A percentile compares a stretch with the other conserved stretches of the same genome.
These are phyloP conservation scores for Antheraea yamamai DNA, from an alignment of 2,888 invertebrate species.

Conservation along the genomic window DNA sequence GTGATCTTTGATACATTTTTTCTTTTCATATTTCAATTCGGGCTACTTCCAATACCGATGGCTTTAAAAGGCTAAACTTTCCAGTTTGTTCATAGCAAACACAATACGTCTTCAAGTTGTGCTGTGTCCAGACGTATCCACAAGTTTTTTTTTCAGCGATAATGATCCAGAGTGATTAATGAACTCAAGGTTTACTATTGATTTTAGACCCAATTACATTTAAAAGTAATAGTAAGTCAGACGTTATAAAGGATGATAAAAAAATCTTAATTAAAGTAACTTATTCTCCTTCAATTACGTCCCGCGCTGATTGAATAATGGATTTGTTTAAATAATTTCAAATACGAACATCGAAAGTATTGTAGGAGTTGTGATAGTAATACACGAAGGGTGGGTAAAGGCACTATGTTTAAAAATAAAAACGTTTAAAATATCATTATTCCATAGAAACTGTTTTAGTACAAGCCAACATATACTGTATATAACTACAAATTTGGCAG, in stretches of 20 bases:
- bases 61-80: not conserved
- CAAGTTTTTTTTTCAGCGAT: not conserved
- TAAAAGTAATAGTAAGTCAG: not conserved
- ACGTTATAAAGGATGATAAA: not conserved
- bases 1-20: not conserved
- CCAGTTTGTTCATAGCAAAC: not conserved
- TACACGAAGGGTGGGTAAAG: not conserved
- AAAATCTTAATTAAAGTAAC: not conserved
- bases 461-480: not conserved
- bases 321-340: conserved; percentile 1
- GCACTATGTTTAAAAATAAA: not conserved
- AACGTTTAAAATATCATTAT: not conserved
- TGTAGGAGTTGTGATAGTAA: not conserved
- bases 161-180: not conserved
- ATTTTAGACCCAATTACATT: not conserved
- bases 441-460: not conserved
- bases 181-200: not conserved
- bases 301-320: not conserved
- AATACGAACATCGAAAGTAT: conserved; percentile 32
- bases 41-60: not conserved
- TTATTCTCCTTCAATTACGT: not conserved
- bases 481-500: not conserved
- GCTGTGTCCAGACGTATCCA: not conserved
- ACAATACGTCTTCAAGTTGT: not conserved
- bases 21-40: not conserved